Conservation (phyloP, 2,888 invertebrate genomes). For the Sinopyrophorus schimmeli region DNA sequence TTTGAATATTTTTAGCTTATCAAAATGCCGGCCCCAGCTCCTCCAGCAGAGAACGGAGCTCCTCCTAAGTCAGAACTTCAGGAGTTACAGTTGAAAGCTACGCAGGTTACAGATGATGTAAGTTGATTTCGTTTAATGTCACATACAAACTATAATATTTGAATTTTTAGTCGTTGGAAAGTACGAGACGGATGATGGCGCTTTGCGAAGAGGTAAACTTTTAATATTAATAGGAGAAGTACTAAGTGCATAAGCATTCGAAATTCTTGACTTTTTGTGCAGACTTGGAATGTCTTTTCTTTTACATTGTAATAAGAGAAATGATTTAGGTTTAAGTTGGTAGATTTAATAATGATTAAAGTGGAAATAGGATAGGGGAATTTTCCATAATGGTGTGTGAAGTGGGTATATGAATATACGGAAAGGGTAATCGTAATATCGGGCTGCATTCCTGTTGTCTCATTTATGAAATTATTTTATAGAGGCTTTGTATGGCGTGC, state of each 20-base stretch:
- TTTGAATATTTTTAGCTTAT: no score
- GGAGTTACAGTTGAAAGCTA: constrained; percentile 82
- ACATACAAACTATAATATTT: constrained; percentile 6
- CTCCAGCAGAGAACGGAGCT: constrained; percentile 64
- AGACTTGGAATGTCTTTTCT: no score
- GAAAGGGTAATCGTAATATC: constrained; percentile 27
- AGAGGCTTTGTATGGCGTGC: constrained; percentile 32
- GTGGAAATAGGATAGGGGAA: constrained; percentile 17
- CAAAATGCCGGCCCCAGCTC: constrained; percentile 58
- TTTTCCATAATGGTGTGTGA: constrained; percentile 16
- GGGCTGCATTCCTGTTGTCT: constrained; percentile 27
- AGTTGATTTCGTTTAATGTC: constrained; percentile 12
- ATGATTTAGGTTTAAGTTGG: no score
- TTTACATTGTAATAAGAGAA: no score
- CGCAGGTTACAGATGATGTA: constrained; percentile 89
- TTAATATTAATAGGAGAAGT: constrained; percentile 17
- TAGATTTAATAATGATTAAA: constrained; percentile 5
- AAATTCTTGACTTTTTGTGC: no score
- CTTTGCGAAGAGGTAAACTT: constrained; percentile 89
- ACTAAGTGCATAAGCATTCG: no score
- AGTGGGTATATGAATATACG: no score
- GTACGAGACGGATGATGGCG: constrained; percentile 88
- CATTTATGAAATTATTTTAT: constrained; percentile 18
- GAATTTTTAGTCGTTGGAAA: constrained; percentile 76
- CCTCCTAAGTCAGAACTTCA: constrained; percentile 86